These are phyloP conservation scores for Andrena fulva DNA, from an alignment of 2,888 invertebrate genomes.

Conservation along the genomic window DNA sequence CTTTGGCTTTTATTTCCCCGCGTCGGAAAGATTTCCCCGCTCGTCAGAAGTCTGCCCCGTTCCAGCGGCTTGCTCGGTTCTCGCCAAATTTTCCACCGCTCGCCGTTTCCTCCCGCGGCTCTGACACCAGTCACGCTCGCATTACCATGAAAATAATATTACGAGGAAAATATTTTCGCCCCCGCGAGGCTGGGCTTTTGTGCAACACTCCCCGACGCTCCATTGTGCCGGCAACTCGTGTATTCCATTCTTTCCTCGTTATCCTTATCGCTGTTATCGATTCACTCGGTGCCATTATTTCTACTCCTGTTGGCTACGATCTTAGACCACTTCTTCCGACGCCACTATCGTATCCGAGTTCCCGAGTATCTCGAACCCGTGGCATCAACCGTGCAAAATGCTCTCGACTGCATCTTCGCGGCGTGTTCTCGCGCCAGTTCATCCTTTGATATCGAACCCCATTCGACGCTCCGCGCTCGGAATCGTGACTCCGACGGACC, in stretches of 20 bases:
- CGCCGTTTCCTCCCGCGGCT: not conserved
- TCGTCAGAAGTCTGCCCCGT: not conserved
- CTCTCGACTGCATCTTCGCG: not conserved
- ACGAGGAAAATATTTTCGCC: slow-evolving; percentile 1
- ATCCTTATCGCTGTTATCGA: not conserved
- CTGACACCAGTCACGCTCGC: slow-evolving; percentile 3
- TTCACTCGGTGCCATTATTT: not conserved
- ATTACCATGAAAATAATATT: slow-evolving; percentile 20
- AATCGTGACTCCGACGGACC: slow-evolving; percentile 15
- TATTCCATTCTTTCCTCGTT: not conserved
- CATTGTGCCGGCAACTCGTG: not conserved
- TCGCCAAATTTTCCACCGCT: not conserved
- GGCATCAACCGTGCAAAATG: not conserved
- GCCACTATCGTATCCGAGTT: not conserved
- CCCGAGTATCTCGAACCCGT: not conserved
- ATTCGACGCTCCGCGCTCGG: not conserved
- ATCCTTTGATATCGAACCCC: slow-evolving; percentile 14
- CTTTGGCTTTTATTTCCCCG: not conserved
- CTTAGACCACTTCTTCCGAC: not conserved
- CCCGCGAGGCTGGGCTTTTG: not conserved
- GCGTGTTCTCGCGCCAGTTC: not conserved
- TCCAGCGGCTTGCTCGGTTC: not conserved
- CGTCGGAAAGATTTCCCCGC: not conserved
- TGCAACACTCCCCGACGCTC: not conserved
- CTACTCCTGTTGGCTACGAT: not conserved